Evolutionary conservation across 2,797 vertebrate genomes (phyloP).

Genomic region (Hemitrygon akajei): DNA sequence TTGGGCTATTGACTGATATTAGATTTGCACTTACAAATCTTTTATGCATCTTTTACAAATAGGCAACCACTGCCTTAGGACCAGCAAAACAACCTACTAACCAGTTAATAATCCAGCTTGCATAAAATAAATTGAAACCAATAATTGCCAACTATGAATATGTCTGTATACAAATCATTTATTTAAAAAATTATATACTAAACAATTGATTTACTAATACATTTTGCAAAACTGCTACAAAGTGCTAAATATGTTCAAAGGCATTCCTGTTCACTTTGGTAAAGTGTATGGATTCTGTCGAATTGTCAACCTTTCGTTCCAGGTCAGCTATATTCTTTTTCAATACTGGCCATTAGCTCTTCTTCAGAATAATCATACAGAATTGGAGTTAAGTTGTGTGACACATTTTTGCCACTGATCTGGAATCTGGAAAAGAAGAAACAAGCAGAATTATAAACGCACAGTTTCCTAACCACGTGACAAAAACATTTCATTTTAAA

Average conservation of each 20-base stretch:
- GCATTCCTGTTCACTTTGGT: conserved; percentile 15
- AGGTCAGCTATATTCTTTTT: conserved; percentile 57
- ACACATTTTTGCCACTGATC: conserved; percentile 37
- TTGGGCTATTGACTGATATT: background rate
- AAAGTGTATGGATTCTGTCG: background rate
- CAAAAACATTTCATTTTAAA: background rate
- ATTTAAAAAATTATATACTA: conserved; percentile 2
- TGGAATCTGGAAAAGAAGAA: conserved; percentile 44
- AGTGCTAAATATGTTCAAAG: background rate
- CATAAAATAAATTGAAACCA: background rate
- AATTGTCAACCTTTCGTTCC: background rate
- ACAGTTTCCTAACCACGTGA: background rate
- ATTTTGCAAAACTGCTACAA: background rate
- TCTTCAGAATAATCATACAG: conserved; percentile 56
- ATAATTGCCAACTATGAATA: background rate
- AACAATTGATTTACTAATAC: background rate
- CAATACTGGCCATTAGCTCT: conserved; percentile 66
- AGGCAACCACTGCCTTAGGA: background rate
- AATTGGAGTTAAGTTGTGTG: conserved; percentile 39
- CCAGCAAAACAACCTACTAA: background rate
- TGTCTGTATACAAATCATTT: conserved; percentile 10
- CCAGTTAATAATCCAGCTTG: background rate
- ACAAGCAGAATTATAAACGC: background rate
- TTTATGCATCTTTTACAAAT: too few species aligned
- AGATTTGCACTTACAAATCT: background rate